These are phyloP conservation scores for Scolopax bukidnonensis DNA, from an alignment of 2,797 vertebrate genomes.

Conservation along the genomic window DNA sequence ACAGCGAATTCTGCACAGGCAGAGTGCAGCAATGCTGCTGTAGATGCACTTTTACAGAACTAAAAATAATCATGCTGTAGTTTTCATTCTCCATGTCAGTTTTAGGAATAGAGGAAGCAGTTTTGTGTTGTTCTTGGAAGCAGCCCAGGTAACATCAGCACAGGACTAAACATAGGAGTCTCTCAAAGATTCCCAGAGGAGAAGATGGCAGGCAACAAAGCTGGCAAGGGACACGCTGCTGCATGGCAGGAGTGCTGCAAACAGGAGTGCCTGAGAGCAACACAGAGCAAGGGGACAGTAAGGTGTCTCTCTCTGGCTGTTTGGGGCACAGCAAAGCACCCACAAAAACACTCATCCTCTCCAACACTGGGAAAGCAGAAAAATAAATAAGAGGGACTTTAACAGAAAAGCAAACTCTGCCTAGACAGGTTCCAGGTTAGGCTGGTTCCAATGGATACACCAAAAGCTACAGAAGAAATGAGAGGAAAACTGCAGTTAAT, in stretches of 20 bases:
- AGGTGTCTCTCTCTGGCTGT: background rate
- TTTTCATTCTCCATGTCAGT: conserved; percentile 44
- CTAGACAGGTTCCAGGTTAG: background rate
- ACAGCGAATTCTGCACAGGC: conserved; percentile 12
- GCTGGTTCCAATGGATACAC: background rate
- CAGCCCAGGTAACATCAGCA: conserved; percentile 62
- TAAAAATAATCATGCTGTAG: conserved; percentile 69
- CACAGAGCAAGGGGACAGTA: fast-evolving
- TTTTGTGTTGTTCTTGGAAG: conserved; percentile 52
- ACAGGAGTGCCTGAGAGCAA: background rate
- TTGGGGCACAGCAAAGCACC: background rate
- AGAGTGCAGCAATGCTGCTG: background rate
- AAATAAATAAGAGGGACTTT: background rate
- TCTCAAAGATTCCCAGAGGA: conserved; percentile 40
- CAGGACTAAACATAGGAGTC: conserved; percentile 23
- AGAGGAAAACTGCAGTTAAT: background rate
- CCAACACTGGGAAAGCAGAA: background rate
- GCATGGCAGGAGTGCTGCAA: background rate
- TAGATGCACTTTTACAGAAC: conserved; percentile 34
- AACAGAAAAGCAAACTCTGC: conserved; percentile 19
- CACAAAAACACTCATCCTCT: background rate
- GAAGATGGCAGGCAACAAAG: conserved; percentile 2
- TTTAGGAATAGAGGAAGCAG: conserved; percentile 56
- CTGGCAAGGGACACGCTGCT: background rate
- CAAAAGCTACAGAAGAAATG: background rate